phyloP scores from a whole-genome alignment of 2,797 vertebrate genomes.

The Menidia menidia region DNA sequence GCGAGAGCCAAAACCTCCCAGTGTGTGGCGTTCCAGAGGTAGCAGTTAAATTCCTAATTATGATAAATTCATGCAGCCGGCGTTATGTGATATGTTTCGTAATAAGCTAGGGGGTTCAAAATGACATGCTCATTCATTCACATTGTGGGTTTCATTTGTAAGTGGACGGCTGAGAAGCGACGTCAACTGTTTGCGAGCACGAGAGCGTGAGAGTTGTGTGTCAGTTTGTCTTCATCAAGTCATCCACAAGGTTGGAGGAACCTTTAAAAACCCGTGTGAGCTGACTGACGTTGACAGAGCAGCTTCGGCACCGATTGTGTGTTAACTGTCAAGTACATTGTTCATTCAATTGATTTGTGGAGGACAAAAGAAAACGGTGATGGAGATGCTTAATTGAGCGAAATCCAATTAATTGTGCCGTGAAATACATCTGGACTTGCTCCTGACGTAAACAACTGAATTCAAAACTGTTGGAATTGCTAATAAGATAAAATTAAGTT shows the following conservation, averaged over 20 bases:
- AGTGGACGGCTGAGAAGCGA: conserved; percentile 40
- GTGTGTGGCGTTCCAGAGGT: conserved; percentile 41
- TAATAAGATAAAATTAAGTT: background rate
- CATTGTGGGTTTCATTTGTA: conserved; percentile 52
- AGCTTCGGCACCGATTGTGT: conserved; percentile 18
- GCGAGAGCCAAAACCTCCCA: conserved; percentile 43
- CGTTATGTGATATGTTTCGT: conserved; percentile 48
- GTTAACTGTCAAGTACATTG: conserved; percentile 30
- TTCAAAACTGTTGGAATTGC: background rate
- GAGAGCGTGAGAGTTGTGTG: conserved; percentile 26
- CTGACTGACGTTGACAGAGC: conserved; percentile 39
- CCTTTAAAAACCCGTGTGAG: conserved; percentile 18
- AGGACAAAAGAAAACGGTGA: conserved; percentile 7
- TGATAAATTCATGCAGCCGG: conserved; percentile 65
- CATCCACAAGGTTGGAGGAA: conserved; percentile 24
- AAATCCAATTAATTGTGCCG: conserved; percentile 23
- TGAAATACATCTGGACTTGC: background rate
- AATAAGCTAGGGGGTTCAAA: conserved; percentile 58
- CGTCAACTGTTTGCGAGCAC: conserved; percentile 13
- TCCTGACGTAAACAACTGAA: background rate
- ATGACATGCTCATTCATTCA: conserved; percentile 58
- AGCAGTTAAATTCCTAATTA: conserved; percentile 66
- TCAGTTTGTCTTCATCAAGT: conserved; percentile 39
- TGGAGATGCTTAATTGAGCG: conserved; percentile 14
- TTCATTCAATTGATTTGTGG: conserved; percentile 29